These are phyloP conservation scores for Hydrozoanthus tunicans DNA, from an alignment of 64 coral and sea anemone species.

Conservation along the genomic window DNA sequence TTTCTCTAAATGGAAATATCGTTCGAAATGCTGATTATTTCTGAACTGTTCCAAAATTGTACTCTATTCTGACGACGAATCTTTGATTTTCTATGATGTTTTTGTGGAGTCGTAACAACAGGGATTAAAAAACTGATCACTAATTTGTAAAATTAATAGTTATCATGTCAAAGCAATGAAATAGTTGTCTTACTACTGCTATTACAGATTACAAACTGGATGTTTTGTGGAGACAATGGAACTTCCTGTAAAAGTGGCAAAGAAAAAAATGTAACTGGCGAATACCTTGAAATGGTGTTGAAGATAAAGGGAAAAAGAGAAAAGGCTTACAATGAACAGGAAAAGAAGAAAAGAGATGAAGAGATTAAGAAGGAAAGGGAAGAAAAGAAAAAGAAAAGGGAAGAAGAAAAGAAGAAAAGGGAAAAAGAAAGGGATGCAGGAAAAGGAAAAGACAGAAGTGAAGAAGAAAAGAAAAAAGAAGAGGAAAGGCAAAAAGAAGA, in stretches of 20 bases:
- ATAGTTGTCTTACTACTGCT: not conserved
- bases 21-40: too few relatives aligned
- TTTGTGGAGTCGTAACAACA: too few relatives aligned
- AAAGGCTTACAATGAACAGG: not conserved
- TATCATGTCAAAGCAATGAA: too few relatives aligned
- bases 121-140: too few relatives aligned
- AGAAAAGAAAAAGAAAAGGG: not conserved
- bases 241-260: not conserved
- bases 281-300: not conserved
- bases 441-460: not conserved
- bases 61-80: too few relatives aligned
- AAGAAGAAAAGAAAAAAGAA: not conserved
- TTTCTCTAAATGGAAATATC: too few relatives aligned
- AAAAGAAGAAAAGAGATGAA: not conserved
- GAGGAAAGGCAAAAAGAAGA: not conserved
- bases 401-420: not conserved
- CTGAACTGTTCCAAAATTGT: too few relatives aligned
- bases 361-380: not conserved
- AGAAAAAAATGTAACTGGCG: not conserved
- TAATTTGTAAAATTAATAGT: too few relatives aligned
- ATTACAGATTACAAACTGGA: not conserved
- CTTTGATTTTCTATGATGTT: too few relatives aligned
- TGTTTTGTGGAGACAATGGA: not conserved
- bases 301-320: conserved; percentile 3
- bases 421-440: not conserved